Conservation (phyloP, 2,888 invertebrate genomes). For the Abrostola tripartita region DNA sequence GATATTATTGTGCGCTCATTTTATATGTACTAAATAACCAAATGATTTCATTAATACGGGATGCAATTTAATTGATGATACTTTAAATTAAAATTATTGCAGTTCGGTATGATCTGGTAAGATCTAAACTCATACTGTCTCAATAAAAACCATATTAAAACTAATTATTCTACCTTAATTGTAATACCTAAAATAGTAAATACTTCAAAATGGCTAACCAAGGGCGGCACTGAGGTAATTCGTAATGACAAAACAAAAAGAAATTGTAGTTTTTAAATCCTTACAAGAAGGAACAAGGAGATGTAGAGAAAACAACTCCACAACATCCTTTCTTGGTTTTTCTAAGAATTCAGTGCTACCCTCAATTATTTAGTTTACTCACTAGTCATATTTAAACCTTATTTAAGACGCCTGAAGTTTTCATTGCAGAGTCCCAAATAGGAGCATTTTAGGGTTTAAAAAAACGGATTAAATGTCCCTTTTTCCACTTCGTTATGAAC, state of each 20-base stretch:
- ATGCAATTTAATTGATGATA: too few species aligned
- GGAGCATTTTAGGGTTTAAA: constrained; percentile 10
- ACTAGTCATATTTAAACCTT: constrained; percentile 9
- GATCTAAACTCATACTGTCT: constrained; percentile 26
- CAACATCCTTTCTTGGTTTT: too few species aligned
- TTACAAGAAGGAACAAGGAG: too few species aligned
- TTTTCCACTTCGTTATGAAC: too few species aligned
- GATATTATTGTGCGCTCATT: too few species aligned
- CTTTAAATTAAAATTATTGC: neutral
- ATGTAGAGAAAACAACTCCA: too few species aligned
- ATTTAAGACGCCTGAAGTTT: constrained; percentile 19
- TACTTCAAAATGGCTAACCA: constrained; percentile 70
- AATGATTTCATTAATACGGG: too few species aligned
- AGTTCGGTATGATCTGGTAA: neutral
- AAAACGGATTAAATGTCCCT: too few species aligned
- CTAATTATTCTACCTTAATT: constrained; percentile 20
- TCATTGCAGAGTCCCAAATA: constrained; percentile 37
- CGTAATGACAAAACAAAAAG: too few species aligned
- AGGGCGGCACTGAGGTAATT: neutral
- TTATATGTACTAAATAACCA: too few species aligned
- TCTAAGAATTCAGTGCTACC: constrained; percentile 33
- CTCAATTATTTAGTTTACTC: constrained; percentile 6
- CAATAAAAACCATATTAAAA: constrained; percentile 42
- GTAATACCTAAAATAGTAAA: constrained; percentile 62
- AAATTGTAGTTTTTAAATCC: too few species aligned